Base-by-base conservation (phyloP, 2,113 vertebrate species). In the Anseranas semipalmata region DNA sequence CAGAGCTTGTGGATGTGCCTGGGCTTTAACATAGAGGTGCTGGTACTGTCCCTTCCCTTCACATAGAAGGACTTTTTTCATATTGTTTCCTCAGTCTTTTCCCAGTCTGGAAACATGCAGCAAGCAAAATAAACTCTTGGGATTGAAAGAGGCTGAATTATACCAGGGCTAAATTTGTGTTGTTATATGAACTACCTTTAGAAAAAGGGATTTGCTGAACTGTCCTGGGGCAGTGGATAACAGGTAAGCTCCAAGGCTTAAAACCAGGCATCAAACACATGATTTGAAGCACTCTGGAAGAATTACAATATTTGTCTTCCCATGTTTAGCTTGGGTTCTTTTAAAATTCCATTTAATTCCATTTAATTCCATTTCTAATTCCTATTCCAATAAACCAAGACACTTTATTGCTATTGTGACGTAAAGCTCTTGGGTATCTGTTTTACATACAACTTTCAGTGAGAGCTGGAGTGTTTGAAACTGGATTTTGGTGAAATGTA, bases 271-370 rank as follows among this genome's bases (percentile, higher is more conserved):
- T 67, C 56, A 88, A 95, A 58, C 22, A 50, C 33, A 73, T 2
- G 0, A 70, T 82, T 77, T 94, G 90, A 93, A 92, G 53, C n/a
- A 80, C 24, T 4, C 11, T 88, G 58, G 56, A 91, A 92, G 68
- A 92, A 58, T 86, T 32, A 75, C 73, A 78, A 15, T 94, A 72
- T 94, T 96, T 96, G 41, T 81, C 65, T 93, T 90, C 68, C 39
- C 37, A 48, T 67, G 35, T 93, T 96, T 94, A 94, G 43, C 76
- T 81, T 86, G 83, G 10, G 10, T 73, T 91, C 6, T 66, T 92
- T 93, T 85, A 89, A 92, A 95, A 90, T 86, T 87, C 71, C 18
- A 28, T 50, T 50, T 81, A 84, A 82, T 91, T 68, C 15, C 35
- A 70, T 86, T 83, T 94, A 84, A 82, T 91, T 68, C 15, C 35